Evolutionary conservation across 30 jellyfish, hydroid and myxozoan species (phyloP), one percentile per base, ranked within the genome.

Genomic region (Mastigias papua): DNA sequence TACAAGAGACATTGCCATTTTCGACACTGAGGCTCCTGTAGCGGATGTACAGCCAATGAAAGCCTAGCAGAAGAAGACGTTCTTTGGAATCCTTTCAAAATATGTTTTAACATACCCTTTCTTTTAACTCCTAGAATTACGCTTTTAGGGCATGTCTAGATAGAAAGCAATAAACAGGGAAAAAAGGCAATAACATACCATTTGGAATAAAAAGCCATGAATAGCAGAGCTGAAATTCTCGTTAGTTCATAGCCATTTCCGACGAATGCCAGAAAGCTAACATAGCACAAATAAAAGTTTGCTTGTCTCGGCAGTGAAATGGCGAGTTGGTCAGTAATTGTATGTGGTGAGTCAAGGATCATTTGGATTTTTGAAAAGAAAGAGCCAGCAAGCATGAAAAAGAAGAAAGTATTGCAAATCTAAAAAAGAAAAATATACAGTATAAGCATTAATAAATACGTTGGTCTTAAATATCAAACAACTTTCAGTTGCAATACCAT

Each of bases 351-450:
- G 2, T 81, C 83, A n/a, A 85, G 31, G 19, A 95, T 86, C 46
- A 62, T 49, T 25, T 69, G 31, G n/a, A 91, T 23, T 27, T 90
- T 86, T 16, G 86, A 78, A 50, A 89, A 77, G 29, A 95, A 77
- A n/a, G 99, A 89, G 2, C 97, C 97, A 25, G 99, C 88, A 60
- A 91, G 72, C 69, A 95, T 86, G 91, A 90, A 95, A 78, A 95
- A 91, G 76, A 95, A 90, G 86, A 95, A 95, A 1, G 99, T 95
- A 80, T 95, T 95, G 89, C 93, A 86, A 49, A 96, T 68, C 99
- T 95, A 77, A 74, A 84, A 83, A 50, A 54, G 60, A 64, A 34
- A 46, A n/a, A n/a, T n/a, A 6, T 46, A 46, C 8, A 46, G 60
- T 46, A 90, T 42, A 68, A 34, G 28, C 58, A 17, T n/a, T n/a